These are phyloP conservation scores for Idaea dimidiata DNA, from an alignment of 2,888 invertebrate species.

Conservation along the genomic window DNA sequence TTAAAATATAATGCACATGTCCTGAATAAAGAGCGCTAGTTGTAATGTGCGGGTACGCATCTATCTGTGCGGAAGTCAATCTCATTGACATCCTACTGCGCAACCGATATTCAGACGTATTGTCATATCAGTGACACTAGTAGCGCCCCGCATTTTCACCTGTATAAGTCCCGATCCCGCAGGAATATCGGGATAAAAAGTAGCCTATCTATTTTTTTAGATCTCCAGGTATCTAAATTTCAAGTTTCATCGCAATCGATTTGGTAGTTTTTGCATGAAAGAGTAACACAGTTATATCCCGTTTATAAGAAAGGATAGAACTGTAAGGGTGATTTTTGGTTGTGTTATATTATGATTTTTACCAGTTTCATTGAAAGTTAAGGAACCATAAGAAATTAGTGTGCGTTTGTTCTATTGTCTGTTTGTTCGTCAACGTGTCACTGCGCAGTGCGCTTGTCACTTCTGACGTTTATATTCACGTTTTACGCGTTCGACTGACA, in stretches of 20 bases:
- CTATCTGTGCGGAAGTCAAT: conserved; percentile 62
- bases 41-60: conserved; percentile 69
- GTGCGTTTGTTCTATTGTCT: conserved; percentile 61
- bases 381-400: conserved; percentile 76
- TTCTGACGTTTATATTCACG: conserved; percentile 14
- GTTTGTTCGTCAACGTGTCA: conserved; percentile 45
- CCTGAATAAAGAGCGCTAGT: conserved; percentile 37
- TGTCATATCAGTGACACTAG: fast-evolving
- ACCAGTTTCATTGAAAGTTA: conserved; percentile 53
- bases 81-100: conserved; percentile 42
- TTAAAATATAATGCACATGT: conserved; percentile 22
- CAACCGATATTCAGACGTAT: conserved; percentile 25
- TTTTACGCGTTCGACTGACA: not conserved
- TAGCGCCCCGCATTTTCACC: no score
- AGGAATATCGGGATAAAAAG: no score
- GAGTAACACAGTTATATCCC: no score
- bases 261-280: no score
- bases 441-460: conserved; percentile 5
- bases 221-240: no score
- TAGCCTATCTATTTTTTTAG: no score
- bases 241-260: no score
- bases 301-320: no score
- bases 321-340: conserved; percentile 32
- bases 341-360: conserved; percentile 40
- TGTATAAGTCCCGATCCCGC: no score